Evolutionary conservation across 2,888 invertebrate species (phyloP).

Genomic region (Zygothrica quintamaculata): DNA sequence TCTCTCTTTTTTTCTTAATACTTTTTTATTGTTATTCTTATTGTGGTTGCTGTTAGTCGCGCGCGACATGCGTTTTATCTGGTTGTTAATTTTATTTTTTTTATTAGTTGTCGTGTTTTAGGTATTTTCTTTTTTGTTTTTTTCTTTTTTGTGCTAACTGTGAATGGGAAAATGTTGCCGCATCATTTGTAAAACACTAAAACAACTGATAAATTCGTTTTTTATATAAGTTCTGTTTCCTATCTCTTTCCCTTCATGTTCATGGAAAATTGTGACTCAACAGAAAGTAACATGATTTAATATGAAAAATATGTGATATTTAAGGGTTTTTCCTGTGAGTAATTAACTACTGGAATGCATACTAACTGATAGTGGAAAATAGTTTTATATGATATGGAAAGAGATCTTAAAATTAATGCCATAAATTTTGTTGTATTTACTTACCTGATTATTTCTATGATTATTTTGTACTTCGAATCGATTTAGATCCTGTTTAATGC

Average conservation of each 20-base stretch:
- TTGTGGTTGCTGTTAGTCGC: slow-evolving; percentile 18
- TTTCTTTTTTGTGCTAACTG: slow-evolving; percentile 16
- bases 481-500: slow-evolving; percentile 84
- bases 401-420: no score
- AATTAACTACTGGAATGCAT: no score
- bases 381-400: no score
- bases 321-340: no score
- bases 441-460: slow-evolving; percentile 84
- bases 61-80: slow-evolving; percentile 63
- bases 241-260: slow-evolving; percentile 9
- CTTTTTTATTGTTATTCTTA: slow-evolving; percentile 30
- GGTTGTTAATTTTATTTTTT: slow-evolving; percentile 65
- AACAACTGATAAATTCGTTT: slow-evolving; percentile 49
- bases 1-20: slow-evolving; percentile 4
- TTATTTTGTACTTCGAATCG: slow-evolving; percentile 84
- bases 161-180: slow-evolving; percentile 40
- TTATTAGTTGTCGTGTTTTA: slow-evolving; percentile 61
- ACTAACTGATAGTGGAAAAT: no score
- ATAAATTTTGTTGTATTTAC: slow-evolving; percentile 23
- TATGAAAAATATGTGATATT: not conserved
- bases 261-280: no score
- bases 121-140: slow-evolving; percentile 1
- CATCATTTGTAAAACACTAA: slow-evolving; percentile 63
- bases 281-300: not conserved
- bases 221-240: slow-evolving; percentile 37